Conservation (phyloP, 2,888 invertebrate genomes). For the Thalpophila matura region DNA sequence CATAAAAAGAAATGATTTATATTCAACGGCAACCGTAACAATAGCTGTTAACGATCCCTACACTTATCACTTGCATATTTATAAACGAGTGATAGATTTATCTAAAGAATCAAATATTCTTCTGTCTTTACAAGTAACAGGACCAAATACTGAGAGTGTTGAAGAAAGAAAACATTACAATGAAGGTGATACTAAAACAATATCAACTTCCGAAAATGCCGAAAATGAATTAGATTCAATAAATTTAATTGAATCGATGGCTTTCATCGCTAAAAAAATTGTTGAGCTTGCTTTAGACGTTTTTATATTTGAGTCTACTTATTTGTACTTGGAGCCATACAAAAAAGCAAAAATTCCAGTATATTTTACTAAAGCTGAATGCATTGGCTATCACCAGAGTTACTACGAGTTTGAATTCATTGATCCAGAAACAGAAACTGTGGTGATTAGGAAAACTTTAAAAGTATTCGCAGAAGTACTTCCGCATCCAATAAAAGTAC, state of each 20-base stretch:
- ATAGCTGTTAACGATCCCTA: slow-evolving; percentile 69
- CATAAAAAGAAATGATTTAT: slow-evolving; percentile 67
- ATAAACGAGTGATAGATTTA: slow-evolving; percentile 69
- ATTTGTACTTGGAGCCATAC: slow-evolving; percentile 68
- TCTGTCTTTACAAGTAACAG: slow-evolving; percentile 65
- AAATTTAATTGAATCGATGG: slow-evolving; percentile 61
- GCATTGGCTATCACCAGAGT: slow-evolving; percentile 79
- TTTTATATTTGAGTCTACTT: slow-evolving; percentile 77
- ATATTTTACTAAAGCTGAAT: slow-evolving; percentile 76
- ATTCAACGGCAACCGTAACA: slow-evolving; percentile 70
- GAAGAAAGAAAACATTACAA: slow-evolving; percentile 51
- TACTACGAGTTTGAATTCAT: slow-evolving; percentile 77
- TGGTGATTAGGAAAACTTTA: slow-evolving; percentile 69
- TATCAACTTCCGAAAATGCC: not conserved
- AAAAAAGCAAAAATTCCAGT: slow-evolving; percentile 69
- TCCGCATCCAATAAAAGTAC: slow-evolving; percentile 77
- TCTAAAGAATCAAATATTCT: slow-evolving; percentile 51
- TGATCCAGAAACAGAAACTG: slow-evolving; percentile 66
- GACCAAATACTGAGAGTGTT: slow-evolving; percentile 68
- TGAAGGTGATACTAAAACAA: slow-evolving; percentile 1
- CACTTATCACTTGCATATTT: slow-evolving; percentile 74
- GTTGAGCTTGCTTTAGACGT: slow-evolving; percentile 73
- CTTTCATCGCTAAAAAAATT: slow-evolving; percentile 67
- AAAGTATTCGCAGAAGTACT: slow-evolving; percentile 79
- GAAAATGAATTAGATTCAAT: slow-evolving; percentile 48